Percentiles rank a stretch among this genome's conserved stretches.
Conservation (phyloP, 2,888 invertebrate genomes). For the Oasisia sp. region DNA sequence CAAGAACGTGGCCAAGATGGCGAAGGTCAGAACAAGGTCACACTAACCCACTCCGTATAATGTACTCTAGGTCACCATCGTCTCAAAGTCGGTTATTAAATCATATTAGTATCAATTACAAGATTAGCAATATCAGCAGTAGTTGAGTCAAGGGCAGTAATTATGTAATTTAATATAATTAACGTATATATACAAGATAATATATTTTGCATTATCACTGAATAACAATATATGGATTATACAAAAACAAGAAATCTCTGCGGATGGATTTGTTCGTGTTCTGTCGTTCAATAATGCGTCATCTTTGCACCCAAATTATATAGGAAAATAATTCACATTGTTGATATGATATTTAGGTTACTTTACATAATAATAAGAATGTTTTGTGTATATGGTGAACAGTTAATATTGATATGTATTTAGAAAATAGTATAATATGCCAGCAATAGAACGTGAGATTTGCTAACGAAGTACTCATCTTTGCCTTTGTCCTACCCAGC, state of each 20-base stretch:
- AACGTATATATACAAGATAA: no score
- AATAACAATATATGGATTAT: no score
- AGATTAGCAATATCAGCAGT: background rate
- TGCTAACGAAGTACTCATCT: background rate
- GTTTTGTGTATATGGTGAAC: background rate
- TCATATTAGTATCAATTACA: background rate
- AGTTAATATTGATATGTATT: background rate
- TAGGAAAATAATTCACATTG: background rate
- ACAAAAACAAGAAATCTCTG: no score
- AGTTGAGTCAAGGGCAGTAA: background rate
- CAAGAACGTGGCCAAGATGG: conserved; percentile 78
- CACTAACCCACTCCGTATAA: background rate
- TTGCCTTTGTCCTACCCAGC: conserved; percentile 38
- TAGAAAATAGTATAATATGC: background rate
- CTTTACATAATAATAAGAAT: background rate
- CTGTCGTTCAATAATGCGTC: background rate
- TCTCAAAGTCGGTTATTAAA: background rate
- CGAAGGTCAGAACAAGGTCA: conserved; percentile 68
- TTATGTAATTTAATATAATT: background rate
- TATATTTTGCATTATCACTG: no score
- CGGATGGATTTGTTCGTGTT: no score
- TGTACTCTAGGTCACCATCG: background rate
- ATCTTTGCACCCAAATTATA: background rate
- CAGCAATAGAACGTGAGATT: background rate
- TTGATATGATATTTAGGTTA: background rate